Conservation (phyloP, 2,113 vertebrate genomes). For the Proteles cristata region DNA sequence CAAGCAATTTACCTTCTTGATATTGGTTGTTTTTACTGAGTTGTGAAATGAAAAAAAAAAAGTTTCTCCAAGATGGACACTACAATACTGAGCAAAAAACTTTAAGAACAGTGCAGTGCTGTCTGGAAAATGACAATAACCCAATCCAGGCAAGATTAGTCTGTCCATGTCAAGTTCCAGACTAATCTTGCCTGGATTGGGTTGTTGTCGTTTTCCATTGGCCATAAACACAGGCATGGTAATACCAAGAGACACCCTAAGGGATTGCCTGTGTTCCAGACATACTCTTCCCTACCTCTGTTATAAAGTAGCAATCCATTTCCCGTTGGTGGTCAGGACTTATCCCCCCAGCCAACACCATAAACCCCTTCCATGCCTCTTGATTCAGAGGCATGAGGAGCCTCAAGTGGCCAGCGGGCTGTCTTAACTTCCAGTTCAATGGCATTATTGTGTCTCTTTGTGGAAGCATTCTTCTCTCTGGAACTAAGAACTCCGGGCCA, state of each 20-base stretch:
- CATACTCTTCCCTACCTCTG: not conserved
- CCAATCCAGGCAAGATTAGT: not conserved
- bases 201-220: not conserved
- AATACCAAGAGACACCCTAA: not conserved
- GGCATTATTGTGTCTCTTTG: not conserved
- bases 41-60: conserved; percentile 24
- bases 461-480: not conserved
- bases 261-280: not conserved
- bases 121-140: not conserved
- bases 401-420: not conserved
- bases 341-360: not conserved
- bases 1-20: not conserved
- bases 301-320: not conserved
- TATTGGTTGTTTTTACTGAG: conserved; percentile 25
- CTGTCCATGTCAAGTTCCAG: too few relatives aligned
- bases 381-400: not conserved
- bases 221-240: not conserved
- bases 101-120: not conserved
- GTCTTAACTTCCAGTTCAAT: not conserved
- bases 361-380: not conserved
- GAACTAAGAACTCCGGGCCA: not conserved
- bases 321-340: not conserved
- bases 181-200: not conserved
- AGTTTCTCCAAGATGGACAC: conserved; percentile 36
- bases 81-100: not conserved